Percentiles rank a stretch among this genome's conserved stretches.
These are phyloP conservation scores for Sebastes steindachneri DNA, from an alignment of 2,797 vertebrate genomes.

Conservation along the genomic window DNA sequence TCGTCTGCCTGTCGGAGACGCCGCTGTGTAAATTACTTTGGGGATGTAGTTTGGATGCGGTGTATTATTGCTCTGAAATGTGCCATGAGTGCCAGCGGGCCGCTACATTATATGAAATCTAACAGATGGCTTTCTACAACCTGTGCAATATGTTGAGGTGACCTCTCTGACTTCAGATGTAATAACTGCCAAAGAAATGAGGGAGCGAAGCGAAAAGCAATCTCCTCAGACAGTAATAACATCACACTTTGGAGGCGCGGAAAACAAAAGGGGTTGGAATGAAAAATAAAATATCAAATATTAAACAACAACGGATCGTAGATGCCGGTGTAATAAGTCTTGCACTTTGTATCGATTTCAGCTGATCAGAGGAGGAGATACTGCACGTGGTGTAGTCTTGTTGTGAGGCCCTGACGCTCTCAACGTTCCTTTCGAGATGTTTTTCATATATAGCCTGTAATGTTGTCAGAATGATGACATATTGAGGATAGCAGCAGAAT, in stretches of 20 bases:
- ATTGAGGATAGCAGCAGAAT: background rate
- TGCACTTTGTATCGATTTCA: constrained; percentile 41
- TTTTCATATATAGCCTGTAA: background rate
- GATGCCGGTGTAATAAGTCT: constrained; percentile 41
- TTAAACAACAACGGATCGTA: constrained; percentile 16
- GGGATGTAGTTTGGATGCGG: constrained; percentile 59
- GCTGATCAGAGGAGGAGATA: constrained; percentile 23
- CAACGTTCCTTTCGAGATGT: background rate
- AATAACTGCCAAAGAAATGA: constrained; percentile 76
- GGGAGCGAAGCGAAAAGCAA: constrained; percentile 66
- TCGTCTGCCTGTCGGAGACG: constrained; percentile 40
- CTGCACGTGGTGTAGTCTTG: background rate
- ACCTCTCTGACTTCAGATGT: constrained; percentile 72
- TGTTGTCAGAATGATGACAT: background rate
- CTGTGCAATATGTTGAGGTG: constrained; percentile 70
- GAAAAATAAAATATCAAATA: constrained; percentile 60
- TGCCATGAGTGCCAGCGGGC: constrained; percentile 52
- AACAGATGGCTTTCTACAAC: constrained; percentile 79
- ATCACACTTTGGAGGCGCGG: constrained; percentile 52
- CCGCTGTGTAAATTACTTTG: constrained; percentile 65
- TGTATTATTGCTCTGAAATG: constrained; percentile 75
- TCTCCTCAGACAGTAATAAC: constrained; percentile 66
- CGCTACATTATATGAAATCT: constrained; percentile 62
- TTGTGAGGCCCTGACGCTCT: background rate
- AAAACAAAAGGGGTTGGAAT: constrained; percentile 50